Evolutionary conservation across 2,888 invertebrate species (phyloP), one percentile per base, ranked within the genome.

Genomic region (Leptothorax acervorum): DNA sequence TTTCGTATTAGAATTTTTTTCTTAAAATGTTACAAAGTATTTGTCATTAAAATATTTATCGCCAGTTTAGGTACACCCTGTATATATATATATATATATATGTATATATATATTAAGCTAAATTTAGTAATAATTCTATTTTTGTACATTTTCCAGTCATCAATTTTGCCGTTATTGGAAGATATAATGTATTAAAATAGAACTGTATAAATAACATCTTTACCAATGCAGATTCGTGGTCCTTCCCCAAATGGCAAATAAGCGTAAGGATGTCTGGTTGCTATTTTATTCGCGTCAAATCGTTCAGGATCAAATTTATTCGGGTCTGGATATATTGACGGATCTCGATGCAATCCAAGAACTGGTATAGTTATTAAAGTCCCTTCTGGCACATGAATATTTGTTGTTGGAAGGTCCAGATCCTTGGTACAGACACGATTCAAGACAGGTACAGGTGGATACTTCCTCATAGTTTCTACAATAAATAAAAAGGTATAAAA

Each of bases 251-350:
- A 23, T 23, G 23, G 23, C 5, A 94, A 78, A 86, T 92, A 94
- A 4, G 83, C 63, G 66, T 92, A 93, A 4, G 93, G 87, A 83
- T 93, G 92, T 66, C 93, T 89, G 12, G 78, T 11, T 4, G 91
- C 91, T 2, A 89, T 76, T 68, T 92, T 92, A 78, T 95, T 95
- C 9, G 94, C 93, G 31, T 88, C 91, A 87, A 96, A 96, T 68
- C 96, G 92, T 84, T 95, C 95, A 0, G 96, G 96, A 87, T 96
- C 95, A 88, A 96, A 96, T 87, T 93, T 94, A 1, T 95, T 93
- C 0, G 96, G 96, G 23, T 96, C 92, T 0, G 95, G 95, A 89
- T 94, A 96, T 88, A 95, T 94, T 11, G 95, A 91, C 2, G 95
- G 94, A 91, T 96, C 95, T 53, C 92, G 93, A 76, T 96, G 96